Conservation (phyloP, 2,113 vertebrate genomes). For the Ctenomys sociabilis region DNA sequence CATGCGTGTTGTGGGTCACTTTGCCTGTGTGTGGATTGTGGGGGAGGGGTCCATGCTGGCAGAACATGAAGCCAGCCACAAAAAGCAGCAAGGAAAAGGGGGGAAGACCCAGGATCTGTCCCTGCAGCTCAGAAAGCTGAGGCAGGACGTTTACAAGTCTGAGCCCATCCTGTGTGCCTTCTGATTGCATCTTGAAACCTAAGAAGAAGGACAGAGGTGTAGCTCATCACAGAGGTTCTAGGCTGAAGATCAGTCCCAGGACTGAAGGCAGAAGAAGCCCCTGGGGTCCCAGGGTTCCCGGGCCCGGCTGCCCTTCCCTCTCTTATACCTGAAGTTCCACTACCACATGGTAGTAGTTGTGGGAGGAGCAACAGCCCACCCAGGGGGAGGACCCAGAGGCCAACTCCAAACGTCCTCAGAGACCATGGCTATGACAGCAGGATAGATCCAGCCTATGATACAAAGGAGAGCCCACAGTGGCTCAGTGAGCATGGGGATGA, state of each 20-base stretch:
- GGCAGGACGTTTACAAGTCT: not conserved
- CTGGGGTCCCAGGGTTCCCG: not conserved
- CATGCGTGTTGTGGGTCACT: not conserved
- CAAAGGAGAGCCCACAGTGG: rapidly evolving
- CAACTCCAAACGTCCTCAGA: not conserved
- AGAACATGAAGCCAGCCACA: not conserved
- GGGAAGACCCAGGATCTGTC: not conserved
- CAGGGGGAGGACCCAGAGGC: not conserved
- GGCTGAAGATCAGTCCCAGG: not conserved
- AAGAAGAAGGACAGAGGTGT: not conserved
- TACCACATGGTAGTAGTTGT: rapidly evolving
- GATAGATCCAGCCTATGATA: rapidly evolving
- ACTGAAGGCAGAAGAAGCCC: not conserved
- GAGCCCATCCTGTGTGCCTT: not conserved
- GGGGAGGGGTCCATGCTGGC: not conserved
- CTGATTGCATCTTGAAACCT: not conserved
- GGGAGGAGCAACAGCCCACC: not conserved
- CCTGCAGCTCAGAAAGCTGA: not conserved
- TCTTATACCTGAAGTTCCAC: not conserved
- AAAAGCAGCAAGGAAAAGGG: not conserved
- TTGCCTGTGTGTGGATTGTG: not conserved
- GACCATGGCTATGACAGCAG: not conserved
- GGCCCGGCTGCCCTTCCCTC: not conserved
- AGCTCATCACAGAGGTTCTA: not conserved
- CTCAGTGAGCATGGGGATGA: rapidly evolving